These are phyloP conservation scores for Oryzias dopingdopingensis DNA, from an alignment of 2,797 vertebrate genomes.

Conservation along the genomic window DNA sequence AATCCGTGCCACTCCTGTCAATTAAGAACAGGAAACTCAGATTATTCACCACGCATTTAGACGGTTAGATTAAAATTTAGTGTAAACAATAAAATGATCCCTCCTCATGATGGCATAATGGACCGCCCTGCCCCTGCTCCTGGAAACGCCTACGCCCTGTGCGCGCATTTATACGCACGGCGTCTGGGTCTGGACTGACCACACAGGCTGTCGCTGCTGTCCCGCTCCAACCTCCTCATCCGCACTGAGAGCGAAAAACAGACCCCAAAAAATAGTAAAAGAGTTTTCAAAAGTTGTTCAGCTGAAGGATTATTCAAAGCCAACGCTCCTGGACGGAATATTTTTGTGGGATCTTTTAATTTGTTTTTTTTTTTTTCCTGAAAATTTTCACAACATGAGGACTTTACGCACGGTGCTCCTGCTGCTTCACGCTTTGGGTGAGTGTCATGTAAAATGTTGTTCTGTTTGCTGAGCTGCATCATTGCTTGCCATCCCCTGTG, in stretches of 20 bases:
- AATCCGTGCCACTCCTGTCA: no score
- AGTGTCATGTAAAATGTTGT: constrained; percentile 41
- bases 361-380: neutral
- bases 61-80: no score
- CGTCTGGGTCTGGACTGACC: constrained; percentile 23
- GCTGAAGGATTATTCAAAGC: constrained; percentile 23
- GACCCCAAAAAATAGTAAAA: neutral
- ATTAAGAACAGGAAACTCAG: no score
- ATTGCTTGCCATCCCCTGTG: neutral
- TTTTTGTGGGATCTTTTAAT: constrained; percentile 1
- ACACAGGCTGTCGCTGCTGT: neutral
- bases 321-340: constrained; percentile 46
- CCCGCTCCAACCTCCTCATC: neutral
- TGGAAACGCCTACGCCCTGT: no score
- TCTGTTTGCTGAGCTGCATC: neutral
- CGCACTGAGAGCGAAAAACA: neutral
- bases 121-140: no score
- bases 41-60: neutral
- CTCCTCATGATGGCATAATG: neutral
- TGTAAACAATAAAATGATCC: neutral
- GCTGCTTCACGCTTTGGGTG: constrained; percentile 74
- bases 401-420: constrained; percentile 62
- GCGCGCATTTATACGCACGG: constrained; percentile 43
- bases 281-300: neutral
- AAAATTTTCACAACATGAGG: constrained; percentile 70